Conservation (phyloP, 2,797 vertebrate genomes). For the Neostethus bicornis region DNA sequence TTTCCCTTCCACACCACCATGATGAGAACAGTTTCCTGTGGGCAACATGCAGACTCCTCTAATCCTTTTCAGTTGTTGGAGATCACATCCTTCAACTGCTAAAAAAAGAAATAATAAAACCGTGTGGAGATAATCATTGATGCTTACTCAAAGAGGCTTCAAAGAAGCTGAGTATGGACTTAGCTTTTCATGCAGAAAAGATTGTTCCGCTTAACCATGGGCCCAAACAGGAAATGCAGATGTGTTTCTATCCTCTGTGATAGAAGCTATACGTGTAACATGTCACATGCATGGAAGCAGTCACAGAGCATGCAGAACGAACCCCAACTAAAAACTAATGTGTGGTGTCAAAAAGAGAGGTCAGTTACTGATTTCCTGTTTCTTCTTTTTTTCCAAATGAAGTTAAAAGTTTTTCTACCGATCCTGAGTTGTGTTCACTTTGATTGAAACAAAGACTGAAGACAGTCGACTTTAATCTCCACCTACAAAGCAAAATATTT, state of each 20-base stretch:
- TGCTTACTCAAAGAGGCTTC: slow-evolving; percentile 43
- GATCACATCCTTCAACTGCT: slow-evolving; percentile 26
- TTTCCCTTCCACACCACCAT: slow-evolving; percentile 59
- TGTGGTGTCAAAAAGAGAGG: slow-evolving; percentile 62
- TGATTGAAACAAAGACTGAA: slow-evolving; percentile 16
- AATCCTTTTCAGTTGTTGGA: slow-evolving; percentile 45
- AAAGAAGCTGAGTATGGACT: slow-evolving; percentile 40
- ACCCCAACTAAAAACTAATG: slow-evolving; percentile 32
- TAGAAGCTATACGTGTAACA: slow-evolving; percentile 59
- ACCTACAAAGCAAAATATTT: slow-evolving; percentile 21
- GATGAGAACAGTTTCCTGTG: slow-evolving; percentile 75
- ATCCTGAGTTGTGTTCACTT: slow-evolving; percentile 5
- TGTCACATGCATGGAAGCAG: slow-evolving; percentile 66
- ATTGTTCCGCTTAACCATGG: slow-evolving; percentile 50
- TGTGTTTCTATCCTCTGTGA: slow-evolving; percentile 65
- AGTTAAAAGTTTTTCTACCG: slow-evolving; percentile 11
- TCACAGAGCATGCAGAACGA: slow-evolving; percentile 61
- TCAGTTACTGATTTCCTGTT: slow-evolving; percentile 60
- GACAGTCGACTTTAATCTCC: slow-evolving; percentile 24
- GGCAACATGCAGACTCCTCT: slow-evolving; percentile 77
- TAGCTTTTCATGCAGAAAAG: slow-evolving; percentile 41
- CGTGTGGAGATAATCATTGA: slow-evolving; percentile 31
- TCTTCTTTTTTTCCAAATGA: slow-evolving; percentile 29
- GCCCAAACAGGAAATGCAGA: slow-evolving; percentile 69
- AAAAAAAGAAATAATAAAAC: slow-evolving; percentile 39